Percentiles rank a stretch among this genome's conserved stretches.
These are phyloP conservation scores for Lydus trimaculatus DNA, from an alignment of 2,888 invertebrate species.

Conservation along the genomic window DNA sequence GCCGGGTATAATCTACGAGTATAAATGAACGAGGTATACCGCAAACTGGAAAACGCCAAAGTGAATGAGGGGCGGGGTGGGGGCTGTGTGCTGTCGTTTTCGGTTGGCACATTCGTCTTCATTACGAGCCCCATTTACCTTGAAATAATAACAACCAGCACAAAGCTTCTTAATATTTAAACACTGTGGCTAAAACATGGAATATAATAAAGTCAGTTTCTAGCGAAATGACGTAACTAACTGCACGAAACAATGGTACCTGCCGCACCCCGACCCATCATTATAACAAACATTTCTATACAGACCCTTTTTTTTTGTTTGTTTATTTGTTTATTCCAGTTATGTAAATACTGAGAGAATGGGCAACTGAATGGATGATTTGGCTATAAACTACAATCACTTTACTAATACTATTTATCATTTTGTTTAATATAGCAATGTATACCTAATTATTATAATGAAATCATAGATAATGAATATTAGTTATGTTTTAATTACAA, in stretches of 20 bases:
- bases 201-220: background rate
- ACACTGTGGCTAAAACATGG: conserved; percentile 29
- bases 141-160: conserved; percentile 48
- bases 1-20: conserved; percentile 31
- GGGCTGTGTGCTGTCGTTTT: conserved; percentile 4
- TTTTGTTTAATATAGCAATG: background rate
- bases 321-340: background rate
- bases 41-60: conserved; percentile 28
- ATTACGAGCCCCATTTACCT: conserved; percentile 48
- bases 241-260: background rate
- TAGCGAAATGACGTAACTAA: background rate
- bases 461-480: background rate
- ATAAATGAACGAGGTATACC: conserved; percentile 34
- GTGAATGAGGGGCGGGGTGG: conserved; percentile 17
- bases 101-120: conserved; percentile 46
- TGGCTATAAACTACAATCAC: background rate
- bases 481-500: background rate
- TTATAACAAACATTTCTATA: background rate
- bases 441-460: background rate
- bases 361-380: background rate
- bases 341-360: background rate
- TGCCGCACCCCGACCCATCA: conserved; percentile 4
- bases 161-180: conserved; percentile 48
- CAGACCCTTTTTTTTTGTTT: background rate
- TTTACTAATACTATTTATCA: background rate